Base-by-base conservation (phyloP, 2,797 vertebrate genomes). In the Podargus strigoides region DNA sequence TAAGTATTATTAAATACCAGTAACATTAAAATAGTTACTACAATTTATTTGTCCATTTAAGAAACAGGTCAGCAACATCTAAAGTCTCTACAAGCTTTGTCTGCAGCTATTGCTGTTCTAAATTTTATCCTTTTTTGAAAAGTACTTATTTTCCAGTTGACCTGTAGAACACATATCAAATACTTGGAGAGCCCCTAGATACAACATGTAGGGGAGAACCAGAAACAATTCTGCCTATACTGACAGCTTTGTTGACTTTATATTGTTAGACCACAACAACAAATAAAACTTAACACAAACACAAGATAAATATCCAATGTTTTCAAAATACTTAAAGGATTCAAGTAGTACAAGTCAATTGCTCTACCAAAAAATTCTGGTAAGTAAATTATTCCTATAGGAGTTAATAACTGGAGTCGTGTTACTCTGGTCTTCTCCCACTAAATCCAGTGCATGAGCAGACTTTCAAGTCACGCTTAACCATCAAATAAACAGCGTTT, bases 211-310 rank as follows among this genome's bases (percentile, higher is more conserved):
- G 0, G 3, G n/a, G 20, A 73, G 13, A 87, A 86, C 12, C 12
- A 52, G 24, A 66, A 86, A 21, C 16, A 60, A 64, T 0, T 0
- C 39, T 6, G 12, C 20, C 50, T 36, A 66, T 15, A 34, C 11
- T 23, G 27, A 42, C 10, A 5, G n/a, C 28, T 37, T 64, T 39
- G 2, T 12, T 63, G n/a, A 46, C 23, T 79, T 68, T 20, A 42
- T 18, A 73, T 8, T 85, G 26, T 55, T n/a, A 74, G 34, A 75
- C 7, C 20, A 75, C 12, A 84, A 75, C 15, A 78, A 83, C 0
- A 0, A 10, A 62, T 13, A 72, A 84, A 87, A 55, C 30, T 64
- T 73, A 36, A 3, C 37, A 69, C 10, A 66, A 78, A 62, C n/a
- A 70, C 14, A 53, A 86, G 18, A 77, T 36, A 78, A 58, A 69